phyloP scores from a whole-genome alignment of 2,113 vertebrate genomes.

The Anseranas semipalmata region DNA sequence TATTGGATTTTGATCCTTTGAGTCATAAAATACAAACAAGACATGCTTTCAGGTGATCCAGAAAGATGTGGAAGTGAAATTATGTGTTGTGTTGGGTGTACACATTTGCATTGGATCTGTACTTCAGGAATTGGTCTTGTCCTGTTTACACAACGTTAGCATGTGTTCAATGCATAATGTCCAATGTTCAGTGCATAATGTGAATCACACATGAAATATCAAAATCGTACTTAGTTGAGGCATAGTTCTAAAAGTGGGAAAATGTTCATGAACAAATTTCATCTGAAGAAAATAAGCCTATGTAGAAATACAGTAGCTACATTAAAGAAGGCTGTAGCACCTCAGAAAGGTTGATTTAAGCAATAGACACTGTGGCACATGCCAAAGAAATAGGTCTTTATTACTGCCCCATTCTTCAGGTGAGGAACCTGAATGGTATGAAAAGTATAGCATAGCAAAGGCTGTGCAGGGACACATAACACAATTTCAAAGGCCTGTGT shows the following conservation, averaged over 20 bases:
- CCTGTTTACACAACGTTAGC: background rate
- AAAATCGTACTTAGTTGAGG: background rate
- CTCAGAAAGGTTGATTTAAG: background rate
- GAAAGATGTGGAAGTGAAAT: background rate
- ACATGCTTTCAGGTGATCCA: background rate
- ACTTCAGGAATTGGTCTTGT: background rate
- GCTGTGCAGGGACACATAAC: background rate
- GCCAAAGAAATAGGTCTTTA: background rate
- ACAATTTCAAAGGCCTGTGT: background rate
- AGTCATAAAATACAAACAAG: background rate
- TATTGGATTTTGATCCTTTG: background rate
- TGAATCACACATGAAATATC: background rate
- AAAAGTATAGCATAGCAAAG: background rate
- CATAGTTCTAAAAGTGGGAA: background rate
- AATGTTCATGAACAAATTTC: background rate
- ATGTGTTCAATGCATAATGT: background rate
- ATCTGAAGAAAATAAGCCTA: background rate
- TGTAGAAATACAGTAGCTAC: background rate
- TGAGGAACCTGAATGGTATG: conserved; percentile 12
- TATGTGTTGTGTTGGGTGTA: background rate
- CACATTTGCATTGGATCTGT: background rate
- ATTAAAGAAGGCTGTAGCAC: background rate
- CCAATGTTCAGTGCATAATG: rapidly evolving
- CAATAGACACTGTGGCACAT: rapidly evolving
- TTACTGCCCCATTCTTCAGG: background rate